These are phyloP conservation scores for Distichodus sexfasciatus DNA, from an alignment of 2,797 vertebrate species.

Conservation along the genomic window DNA sequence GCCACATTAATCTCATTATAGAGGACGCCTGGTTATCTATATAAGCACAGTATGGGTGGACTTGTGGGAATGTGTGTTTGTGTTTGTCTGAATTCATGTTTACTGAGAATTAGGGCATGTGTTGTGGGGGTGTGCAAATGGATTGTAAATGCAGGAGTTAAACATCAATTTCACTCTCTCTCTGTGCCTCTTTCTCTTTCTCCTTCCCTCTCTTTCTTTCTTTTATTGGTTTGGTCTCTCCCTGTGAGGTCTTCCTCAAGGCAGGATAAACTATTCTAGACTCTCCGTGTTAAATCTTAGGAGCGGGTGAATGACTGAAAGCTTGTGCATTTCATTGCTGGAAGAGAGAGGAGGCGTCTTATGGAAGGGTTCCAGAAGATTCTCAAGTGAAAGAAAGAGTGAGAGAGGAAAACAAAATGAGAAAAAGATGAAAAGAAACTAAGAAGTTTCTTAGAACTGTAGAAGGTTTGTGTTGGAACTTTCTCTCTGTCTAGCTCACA, in stretches of 20 bases:
- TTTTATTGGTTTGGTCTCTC: no score
- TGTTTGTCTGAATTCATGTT: neutral
- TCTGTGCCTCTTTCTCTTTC: neutral
- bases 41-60: neutral
- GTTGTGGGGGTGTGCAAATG: neutral
- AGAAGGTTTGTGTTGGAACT: no score
- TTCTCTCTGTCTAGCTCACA: no score
- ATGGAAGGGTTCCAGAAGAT: slow-evolving; percentile 17
- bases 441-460: slow-evolving; percentile 12
- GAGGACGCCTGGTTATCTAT: neutral
- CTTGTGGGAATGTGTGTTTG: neutral
- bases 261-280: slow-evolving; percentile 7
- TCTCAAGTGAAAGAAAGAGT: slow-evolving; percentile 17
- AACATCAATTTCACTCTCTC: neutral
- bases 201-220: no score
- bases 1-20: slow-evolving; percentile 23
- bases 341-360: slow-evolving; percentile 14
- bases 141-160: neutral
- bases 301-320: neutral
- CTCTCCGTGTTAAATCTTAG: neutral
- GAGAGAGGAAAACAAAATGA: neutral
- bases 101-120: neutral
- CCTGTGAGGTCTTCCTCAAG: neutral
- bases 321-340: slow-evolving; percentile 13
- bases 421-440: neutral